Conservation (phyloP, 1,140 invertebrate genomes). For the Scylla paramamosain region DNA sequence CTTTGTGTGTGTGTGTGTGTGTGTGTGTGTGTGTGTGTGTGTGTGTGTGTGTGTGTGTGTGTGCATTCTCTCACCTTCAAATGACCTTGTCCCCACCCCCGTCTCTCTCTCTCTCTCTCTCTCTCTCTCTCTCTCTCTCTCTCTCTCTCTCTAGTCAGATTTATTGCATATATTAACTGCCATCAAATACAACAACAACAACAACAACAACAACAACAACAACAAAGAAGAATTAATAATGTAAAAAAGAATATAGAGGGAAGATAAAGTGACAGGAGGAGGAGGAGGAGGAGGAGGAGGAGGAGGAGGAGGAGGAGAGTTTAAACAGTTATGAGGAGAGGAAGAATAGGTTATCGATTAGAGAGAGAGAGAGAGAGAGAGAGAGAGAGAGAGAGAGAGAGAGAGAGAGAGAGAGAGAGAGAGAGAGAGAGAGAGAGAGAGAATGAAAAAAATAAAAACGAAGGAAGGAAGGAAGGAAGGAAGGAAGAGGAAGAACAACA, state of each 20-base stretch:
- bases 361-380: conserved; percentile 16
- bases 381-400: conserved; percentile 52
- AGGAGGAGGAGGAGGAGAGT: neutral
- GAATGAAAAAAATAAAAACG: neutral
- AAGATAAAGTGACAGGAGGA: too few species aligned
- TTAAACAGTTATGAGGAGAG: neutral
- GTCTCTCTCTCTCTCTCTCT: conserved; percentile 33
- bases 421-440: neutral
- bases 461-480: neutral
- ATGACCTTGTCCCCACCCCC: neutral
- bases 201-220: neutral
- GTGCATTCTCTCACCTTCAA: too few species aligned
- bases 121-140: conserved; percentile 10
- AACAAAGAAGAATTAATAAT: too few species aligned
- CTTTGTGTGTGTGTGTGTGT: too few species aligned
- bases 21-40: too few species aligned
- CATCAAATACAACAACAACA: neutral
- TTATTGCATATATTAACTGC: neutral
- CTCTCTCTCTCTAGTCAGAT: conserved; percentile 24
- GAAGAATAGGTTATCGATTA: neutral
- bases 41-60: too few species aligned
- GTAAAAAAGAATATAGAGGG: neutral
- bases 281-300: neutral
- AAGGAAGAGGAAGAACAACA: neutral
- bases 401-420: conserved; percentile 56